Evolutionary conservation across 2,888 invertebrate species (phyloP), one percentile per base, ranked within the genome.

Genomic region (Volucella zonaria): DNA sequence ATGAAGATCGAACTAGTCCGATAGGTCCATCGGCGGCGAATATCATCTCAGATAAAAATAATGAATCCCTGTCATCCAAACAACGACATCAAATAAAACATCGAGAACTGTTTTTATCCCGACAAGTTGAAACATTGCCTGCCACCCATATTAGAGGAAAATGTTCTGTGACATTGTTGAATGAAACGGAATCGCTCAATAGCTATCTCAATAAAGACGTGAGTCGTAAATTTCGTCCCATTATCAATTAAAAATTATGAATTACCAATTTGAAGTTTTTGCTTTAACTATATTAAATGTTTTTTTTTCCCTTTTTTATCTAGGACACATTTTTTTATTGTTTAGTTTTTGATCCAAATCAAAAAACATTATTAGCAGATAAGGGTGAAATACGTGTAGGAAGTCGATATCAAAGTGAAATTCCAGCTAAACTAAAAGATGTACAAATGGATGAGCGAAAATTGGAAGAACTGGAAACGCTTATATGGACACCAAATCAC

Each of bases 251-350:
- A 45, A 59, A 68, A 74, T 74, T 68, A 54, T 31, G 31, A 31
- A 6, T 54, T 58, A 58, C 43, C 15, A 67, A 70, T 68, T 76
- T 67, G 52, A 68, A 59, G 38, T 56, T 38, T 58, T 52, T 58
- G 38, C n/a, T 52, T 14, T 52, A 23, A 47, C 18, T 45, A 54
- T 42, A 42, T 56, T 54, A n/a, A 15, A 59, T 58, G 10, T 73
- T 40, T 54, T 45, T 58, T 52, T 54, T 52, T 52, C 23, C n/a
- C 2, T 58, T 11, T 93, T 94, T 88, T 31, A 31, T 31, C 0
- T 94, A 98, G 95, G 99, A 99, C 93, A 96, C 97, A 92, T 99
- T 99, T 94, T 99, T 99, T 94, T 99, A 99, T 94, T 99, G 99
- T 92, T 94, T 99, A 93, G 99, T 99, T 89, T 99, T 99, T 93